Evolutionary conservation across 2,888 invertebrate species (phyloP), one percentile per base, ranked within the genome.

Genomic region (Ptychoptera albimana): DNA sequence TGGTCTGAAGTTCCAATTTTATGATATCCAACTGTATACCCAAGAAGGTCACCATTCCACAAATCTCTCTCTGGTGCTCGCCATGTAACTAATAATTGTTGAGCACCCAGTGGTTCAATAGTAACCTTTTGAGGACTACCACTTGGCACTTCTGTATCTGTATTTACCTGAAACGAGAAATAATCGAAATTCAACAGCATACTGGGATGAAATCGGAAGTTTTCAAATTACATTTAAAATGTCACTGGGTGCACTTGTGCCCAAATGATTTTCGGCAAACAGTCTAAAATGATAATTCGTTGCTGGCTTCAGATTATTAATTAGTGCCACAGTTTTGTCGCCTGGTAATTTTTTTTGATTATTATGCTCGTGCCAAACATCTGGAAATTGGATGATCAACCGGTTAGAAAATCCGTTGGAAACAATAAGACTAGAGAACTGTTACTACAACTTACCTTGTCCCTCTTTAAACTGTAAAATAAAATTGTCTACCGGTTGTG

Each of bases 1-100:
- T 48, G 53, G 38, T 59, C 58, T 1, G 48, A 64, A 57, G 47
- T 66, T 56, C 67, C 71, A 62, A 53, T 71, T 62, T 60, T 72
- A 42, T 59, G 60, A 48, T 72, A 53, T 60, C 72, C 50, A 56
- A 81, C 75, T 30, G 75, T 75, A 60, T 83, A 84, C 9, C 83
- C 83, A 10, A 79, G 67, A 42, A 84, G 73, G 50, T 80, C 77
- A 1, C 84, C 84, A 59, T 84, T 82, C 76, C 80, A 79, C 1
- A 77, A 68, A 46, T 77, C 77, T n/a, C 77, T 67, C 35, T 76
- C 71, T 1, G 83, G 83, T 6, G 82, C 75, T 44, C 79, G 74
- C 84, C 84, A 84, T n/a, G 76, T 73, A 48, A 82, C 76, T 53
- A 76, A 71, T 39, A 84, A 63, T 57, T 82, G 76, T 46, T 80